Conservation (phyloP, 2,888 invertebrate genomes). For the Eurois occulta region DNA sequence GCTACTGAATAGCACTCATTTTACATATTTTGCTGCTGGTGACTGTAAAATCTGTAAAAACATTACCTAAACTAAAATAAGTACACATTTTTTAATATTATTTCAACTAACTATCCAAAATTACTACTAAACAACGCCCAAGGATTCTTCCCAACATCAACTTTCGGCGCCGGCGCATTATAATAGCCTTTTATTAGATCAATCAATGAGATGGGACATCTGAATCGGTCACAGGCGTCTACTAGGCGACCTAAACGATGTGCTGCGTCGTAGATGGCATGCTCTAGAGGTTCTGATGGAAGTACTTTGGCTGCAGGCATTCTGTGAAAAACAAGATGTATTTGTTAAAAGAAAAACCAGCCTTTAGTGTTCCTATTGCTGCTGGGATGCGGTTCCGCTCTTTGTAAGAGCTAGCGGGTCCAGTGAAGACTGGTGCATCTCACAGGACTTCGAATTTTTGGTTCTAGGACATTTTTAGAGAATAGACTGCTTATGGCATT, state of each 20-base stretch:
- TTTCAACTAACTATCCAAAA: slow-evolving; percentile 69
- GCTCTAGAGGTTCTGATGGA: slow-evolving; percentile 91
- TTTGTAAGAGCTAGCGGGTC: background rate
- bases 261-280: slow-evolving; percentile 91
- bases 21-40: background rate
- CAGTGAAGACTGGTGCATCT: background rate
- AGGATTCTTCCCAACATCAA: slow-evolving; percentile 68
- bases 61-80: background rate
- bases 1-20: background rate
- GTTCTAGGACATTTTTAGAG: background rate
- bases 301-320: slow-evolving; percentile 91
- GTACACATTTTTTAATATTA: background rate
- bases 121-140: slow-evolving; percentile 75
- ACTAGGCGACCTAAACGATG: slow-evolving; percentile 80
- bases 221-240: slow-evolving; percentile 87
- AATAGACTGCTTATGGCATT: background rate
- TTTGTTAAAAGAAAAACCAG: background rate
- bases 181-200: slow-evolving; percentile 92
- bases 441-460: background rate
- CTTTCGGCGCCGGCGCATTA: slow-evolving; percentile 74
- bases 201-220: slow-evolving; percentile 92
- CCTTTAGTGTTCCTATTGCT: background rate
- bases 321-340: slow-evolving; percentile 81
- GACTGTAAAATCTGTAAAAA: background rate
- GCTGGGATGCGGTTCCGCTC: background rate